Evolutionary conservation across 2,888 invertebrate genomes (phyloP), one percentile per base, ranked within the genome.

Genomic region (Sturmia bella): DNA sequence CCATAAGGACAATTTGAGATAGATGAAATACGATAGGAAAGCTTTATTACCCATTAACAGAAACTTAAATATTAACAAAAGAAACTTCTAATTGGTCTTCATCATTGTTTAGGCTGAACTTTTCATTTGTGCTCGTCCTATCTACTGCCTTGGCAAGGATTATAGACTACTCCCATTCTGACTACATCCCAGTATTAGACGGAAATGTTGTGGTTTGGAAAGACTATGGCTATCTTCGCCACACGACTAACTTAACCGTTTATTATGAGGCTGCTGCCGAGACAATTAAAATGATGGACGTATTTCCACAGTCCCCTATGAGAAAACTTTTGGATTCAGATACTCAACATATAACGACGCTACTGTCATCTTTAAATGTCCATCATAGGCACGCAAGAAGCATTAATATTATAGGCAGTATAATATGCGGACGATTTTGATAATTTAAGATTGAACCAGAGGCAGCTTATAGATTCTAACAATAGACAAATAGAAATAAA

Each of bases 1-100:
- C 79, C 63, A 75, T 27, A 72, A 83, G 50, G 59, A 83, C 63
- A 80, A 74, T 32, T 63, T 78, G 17, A 80, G 70, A 59, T 78
- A 78, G 13, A 15, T 45, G 7, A 45, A 45, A 45, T 15, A 41
- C 3, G 41, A 41, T 3, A n/a, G 41, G n/a, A 41, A n/a, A 41
- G n/a, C 12, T 11, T 41, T 41, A 41, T 41, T 41, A 41, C 41
- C n/a, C 12, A n/a, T 41, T n/a, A n/a, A n/a, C n/a, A 41, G n/a
- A 41, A 41, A 41, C n/a, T 41, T 41, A 12, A n/a, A 41, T 12
- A n/a, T 41, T n/a, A 41, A 41, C 13, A 41, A 41, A 41, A 41
- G 41, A 12, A n/a, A 41, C 12, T n/a, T n/a, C 12, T 41, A 41
- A n/a, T 48, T 48, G 17, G 4, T 48, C n/a, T 41, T 41, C 41